Evolutionary conservation across 2,113 vertebrate genomes (phyloP).

Genomic region (Polypterus bichir): DNA sequence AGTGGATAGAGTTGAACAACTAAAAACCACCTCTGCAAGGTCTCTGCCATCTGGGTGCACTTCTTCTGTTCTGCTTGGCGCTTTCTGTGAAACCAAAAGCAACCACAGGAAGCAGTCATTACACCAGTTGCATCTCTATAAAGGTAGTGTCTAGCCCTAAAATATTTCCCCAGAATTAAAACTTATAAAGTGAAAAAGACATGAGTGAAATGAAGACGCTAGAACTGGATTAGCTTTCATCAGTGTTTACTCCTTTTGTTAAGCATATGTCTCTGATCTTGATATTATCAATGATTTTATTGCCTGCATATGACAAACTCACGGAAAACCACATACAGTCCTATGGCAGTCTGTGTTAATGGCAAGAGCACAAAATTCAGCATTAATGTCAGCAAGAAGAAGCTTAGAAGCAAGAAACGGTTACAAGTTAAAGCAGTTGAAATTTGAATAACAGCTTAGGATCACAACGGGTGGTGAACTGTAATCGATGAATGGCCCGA

Average conservation of each 20-base stretch:
- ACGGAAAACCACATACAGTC: conserved; percentile 8
- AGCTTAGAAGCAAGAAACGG: neutral
- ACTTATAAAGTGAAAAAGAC: neutral
- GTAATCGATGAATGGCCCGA: too few relatives aligned
- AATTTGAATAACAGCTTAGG: conserved; percentile 1
- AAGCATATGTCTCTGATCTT: too few relatives aligned
- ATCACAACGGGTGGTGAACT: neutral
- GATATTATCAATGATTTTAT: neutral
- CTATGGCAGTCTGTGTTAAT: conserved; percentile 5
- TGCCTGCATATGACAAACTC: neutral
- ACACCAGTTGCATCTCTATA: neutral
- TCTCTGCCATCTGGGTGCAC: conserved; percentile 66
- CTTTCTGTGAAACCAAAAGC: conserved; percentile 75
- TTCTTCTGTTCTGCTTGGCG: conserved; percentile 52
- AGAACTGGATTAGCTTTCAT: too few relatives aligned
- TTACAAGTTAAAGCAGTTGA: neutral
- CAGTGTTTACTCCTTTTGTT: too few relatives aligned
- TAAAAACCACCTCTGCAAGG: conserved; percentile 73
- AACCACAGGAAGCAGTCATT: conserved; percentile 66
- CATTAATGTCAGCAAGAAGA: conserved; percentile 2
- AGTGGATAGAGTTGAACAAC: conserved; percentile 30
- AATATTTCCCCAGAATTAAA: too few relatives aligned
- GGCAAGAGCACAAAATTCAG: neutral
- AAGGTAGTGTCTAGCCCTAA: too few relatives aligned
- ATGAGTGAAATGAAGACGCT: neutral